These are phyloP conservation scores for Parnassius orleans DNA, from an alignment of 2,888 invertebrate species.

Conservation along the genomic window DNA sequence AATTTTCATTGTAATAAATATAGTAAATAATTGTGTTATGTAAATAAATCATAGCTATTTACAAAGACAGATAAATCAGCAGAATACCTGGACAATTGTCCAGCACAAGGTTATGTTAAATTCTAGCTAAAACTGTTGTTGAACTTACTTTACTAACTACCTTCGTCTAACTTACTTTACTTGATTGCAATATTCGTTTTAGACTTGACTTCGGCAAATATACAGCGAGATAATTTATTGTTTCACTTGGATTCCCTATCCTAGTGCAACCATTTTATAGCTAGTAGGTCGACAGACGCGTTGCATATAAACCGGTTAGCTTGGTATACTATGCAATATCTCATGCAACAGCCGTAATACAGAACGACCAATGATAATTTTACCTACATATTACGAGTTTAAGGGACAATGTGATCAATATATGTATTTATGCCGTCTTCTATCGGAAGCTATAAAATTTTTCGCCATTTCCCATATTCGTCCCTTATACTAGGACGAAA, in stretches of 20 bases:
- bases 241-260: constrained; percentile 20
- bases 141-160: constrained; percentile 20
- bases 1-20: too few relatives aligned
- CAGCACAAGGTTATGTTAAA: too few relatives aligned
- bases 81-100: too few relatives aligned
- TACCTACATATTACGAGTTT: too few relatives aligned
- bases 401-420: not conserved
- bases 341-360: constrained; percentile 20
- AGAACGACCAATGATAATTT: constrained; percentile 1
- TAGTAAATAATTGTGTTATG: too few relatives aligned
- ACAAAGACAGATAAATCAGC: too few relatives aligned
- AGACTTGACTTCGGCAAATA: constrained; percentile 13
- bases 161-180: constrained; percentile 19
- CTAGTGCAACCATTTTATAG: constrained; percentile 19
- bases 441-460: too few relatives aligned
- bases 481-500: too few relatives aligned
- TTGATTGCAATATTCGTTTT: constrained; percentile 21
- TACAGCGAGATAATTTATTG: constrained; percentile 20
- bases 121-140: too few relatives aligned
- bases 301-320: constrained; percentile 20
- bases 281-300: constrained; percentile 19
- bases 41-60: too few relatives aligned
- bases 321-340: constrained; percentile 22
- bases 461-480: too few relatives aligned
- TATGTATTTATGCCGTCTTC: too few relatives aligned